phyloP scores from a whole-genome alignment of 2,888 invertebrate species.

The Noctua fimbriata region DNA sequence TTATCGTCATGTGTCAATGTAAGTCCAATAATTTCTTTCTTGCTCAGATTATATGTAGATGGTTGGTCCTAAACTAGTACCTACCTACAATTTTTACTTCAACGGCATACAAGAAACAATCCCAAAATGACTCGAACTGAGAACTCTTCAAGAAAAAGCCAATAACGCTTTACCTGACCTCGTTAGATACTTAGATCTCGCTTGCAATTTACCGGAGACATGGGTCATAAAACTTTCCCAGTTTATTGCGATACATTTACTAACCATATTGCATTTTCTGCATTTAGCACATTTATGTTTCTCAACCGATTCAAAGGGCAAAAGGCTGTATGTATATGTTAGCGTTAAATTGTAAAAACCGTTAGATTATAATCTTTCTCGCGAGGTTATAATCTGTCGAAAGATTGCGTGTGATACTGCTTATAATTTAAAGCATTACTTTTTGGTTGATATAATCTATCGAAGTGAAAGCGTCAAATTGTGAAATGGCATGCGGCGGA shows the following conservation, averaged over 20 bases:
- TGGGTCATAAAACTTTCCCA: background rate
- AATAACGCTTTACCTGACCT: background rate
- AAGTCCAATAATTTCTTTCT: too few relatives aligned
- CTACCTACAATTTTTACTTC: background rate
- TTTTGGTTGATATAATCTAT: too few relatives aligned
- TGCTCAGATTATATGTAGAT: background rate
- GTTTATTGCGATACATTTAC: constrained; percentile 15
- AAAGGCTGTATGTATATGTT: background rate
- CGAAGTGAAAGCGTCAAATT: too few relatives aligned
- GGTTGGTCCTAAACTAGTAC: background rate
- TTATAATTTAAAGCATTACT: too few relatives aligned
- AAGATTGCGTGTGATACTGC: too few relatives aligned
- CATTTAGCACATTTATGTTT: background rate
- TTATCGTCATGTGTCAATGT: background rate
- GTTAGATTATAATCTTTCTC: too few relatives aligned
- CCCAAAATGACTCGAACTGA: background rate
- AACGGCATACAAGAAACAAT: background rate
- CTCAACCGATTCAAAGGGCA: background rate
- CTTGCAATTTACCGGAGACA: background rate
- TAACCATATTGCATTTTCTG: background rate
- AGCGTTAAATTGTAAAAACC: too few relatives aligned
- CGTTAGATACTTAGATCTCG: constrained; percentile 8
- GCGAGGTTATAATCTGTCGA: too few relatives aligned
- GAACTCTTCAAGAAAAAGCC: constrained; percentile 2
- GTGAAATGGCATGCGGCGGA: too few relatives aligned